Conservation (phyloP, 37 sponge, comb jelly and placozoan species). For the Chondrilla cf. caribensis region DNA sequence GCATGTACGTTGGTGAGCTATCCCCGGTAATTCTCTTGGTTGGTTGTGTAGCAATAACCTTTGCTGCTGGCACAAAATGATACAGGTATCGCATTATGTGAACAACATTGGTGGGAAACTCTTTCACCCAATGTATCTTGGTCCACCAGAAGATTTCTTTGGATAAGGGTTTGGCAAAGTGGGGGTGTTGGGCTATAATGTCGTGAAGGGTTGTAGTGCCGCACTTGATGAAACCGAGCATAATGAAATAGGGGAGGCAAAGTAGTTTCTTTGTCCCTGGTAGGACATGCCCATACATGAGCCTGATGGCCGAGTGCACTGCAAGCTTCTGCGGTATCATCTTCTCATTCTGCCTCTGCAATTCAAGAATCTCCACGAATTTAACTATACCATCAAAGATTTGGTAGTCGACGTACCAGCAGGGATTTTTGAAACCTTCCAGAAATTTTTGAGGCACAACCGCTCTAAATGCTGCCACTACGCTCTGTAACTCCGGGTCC, state of each 20-base stretch:
- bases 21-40: neutral
- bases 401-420: neutral
- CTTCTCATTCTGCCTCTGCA: neutral
- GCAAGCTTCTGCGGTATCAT: neutral
- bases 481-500: too few species aligned
- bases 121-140: neutral
- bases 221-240: slow-evolving; percentile 2
- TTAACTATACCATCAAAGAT: neutral
- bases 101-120: neutral
- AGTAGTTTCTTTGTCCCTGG: neutral
- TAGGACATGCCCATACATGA: too few species aligned
- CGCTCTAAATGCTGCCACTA: neutral
- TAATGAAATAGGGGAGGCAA: neutral
- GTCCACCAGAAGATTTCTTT: slow-evolving; percentile 14
- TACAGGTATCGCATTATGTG: neutral
- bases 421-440: neutral
- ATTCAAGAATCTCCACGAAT: neutral
- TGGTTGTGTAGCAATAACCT: neutral
- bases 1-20: neutral
- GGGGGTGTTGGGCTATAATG: neutral
- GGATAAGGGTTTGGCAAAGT: neutral
- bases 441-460: neutral
- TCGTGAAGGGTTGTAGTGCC: neutral
- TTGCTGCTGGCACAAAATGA: neutral
- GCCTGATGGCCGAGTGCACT: neutral